Evolutionary conservation across 2,888 invertebrate genomes (phyloP).

Genomic region (Cloeon dipterum): DNA sequence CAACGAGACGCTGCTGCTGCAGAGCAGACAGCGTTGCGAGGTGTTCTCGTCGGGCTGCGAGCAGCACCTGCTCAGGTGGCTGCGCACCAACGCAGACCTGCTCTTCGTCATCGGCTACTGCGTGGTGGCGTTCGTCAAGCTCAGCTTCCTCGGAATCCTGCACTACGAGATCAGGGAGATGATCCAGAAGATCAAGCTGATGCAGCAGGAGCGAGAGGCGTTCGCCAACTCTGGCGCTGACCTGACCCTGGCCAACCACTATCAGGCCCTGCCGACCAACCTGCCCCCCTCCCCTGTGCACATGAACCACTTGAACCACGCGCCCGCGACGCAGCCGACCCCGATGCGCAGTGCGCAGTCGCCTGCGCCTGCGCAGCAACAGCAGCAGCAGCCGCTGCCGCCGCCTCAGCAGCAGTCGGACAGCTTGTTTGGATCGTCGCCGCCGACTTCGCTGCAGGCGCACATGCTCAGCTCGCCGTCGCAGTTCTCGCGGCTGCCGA

Average conservation of each 20-base stretch:
- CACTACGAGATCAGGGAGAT: slow-evolving; percentile 55
- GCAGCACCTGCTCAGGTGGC: slow-evolving; percentile 45
- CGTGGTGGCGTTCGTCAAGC: slow-evolving; percentile 68
- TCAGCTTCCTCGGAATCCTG: slow-evolving; percentile 70
- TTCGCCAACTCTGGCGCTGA: not conserved
- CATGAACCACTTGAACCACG: slow-evolving; percentile 1
- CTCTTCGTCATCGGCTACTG: slow-evolving; percentile 64
- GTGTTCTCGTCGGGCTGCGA: slow-evolving; percentile 40
- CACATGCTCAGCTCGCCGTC: too few species aligned
- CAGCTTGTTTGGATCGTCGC: too few species aligned
- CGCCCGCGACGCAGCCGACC: slow-evolving; percentile 17
- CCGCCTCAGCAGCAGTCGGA: not conserved
- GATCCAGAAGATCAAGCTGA: slow-evolving; percentile 72
- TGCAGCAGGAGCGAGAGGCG: slow-evolving; percentile 39
- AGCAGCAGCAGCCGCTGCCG: not conserved
- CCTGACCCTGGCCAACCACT: not conserved
- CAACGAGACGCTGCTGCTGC: slow-evolving; percentile 4
- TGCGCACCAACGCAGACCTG: slow-evolving; percentile 55
- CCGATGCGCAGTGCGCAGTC: slow-evolving; percentile 17
- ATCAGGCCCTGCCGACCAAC: not conserved
- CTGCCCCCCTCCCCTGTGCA: slow-evolving; percentile 8
- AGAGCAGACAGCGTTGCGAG: slow-evolving; percentile 2
- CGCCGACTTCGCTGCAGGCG: not conserved
- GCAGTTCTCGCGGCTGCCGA: too few species aligned
- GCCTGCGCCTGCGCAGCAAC: slow-evolving; percentile 12